These are phyloP conservation scores for Chrysolina americana DNA, from an alignment of 2,888 invertebrate genomes.

Conservation along the genomic window DNA sequence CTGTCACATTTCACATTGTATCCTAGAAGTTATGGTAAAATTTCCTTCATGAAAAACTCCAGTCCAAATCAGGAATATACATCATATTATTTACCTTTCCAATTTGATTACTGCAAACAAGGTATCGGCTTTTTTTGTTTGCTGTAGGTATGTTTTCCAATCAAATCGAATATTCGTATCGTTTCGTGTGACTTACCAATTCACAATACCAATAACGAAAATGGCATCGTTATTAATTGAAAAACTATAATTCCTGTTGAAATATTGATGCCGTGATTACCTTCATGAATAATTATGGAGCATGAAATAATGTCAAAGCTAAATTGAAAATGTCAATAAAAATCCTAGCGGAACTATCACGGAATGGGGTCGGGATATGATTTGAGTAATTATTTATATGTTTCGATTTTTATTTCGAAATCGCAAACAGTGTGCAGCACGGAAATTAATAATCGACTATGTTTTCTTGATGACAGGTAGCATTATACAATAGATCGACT, in stretches of 20 bases:
- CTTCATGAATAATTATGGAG: conserved; percentile 37
- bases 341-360: conserved; percentile 8
- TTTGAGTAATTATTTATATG: conserved; percentile 13
- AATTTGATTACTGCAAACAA: background rate
- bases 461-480: background rate
- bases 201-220: conserved; percentile 27
- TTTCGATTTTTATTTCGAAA: conserved; percentile 10
- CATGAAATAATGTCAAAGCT: conserved; percentile 23
- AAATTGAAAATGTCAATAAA: conserved; percentile 30
- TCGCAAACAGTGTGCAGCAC: conserved; percentile 11
- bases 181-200: conserved; percentile 20
- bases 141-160: background rate
- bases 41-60: no score
- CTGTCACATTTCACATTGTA: no score
- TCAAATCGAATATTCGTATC: background rate
- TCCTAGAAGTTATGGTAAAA: no score
- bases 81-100: no score
- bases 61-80: no score
- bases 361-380: conserved; percentile 16
- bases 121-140: background rate
- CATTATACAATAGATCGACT: no score
- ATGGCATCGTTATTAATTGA: conserved; percentile 31
- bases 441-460: background rate
- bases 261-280: conserved; percentile 38
- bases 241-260: conserved; percentile 35